Percentiles rank a stretch among this genome's conserved stretches.
Evolutionary conservation across 2,113 vertebrate genomes (phyloP).

Genomic region (Eleginops maclovinus): DNA sequence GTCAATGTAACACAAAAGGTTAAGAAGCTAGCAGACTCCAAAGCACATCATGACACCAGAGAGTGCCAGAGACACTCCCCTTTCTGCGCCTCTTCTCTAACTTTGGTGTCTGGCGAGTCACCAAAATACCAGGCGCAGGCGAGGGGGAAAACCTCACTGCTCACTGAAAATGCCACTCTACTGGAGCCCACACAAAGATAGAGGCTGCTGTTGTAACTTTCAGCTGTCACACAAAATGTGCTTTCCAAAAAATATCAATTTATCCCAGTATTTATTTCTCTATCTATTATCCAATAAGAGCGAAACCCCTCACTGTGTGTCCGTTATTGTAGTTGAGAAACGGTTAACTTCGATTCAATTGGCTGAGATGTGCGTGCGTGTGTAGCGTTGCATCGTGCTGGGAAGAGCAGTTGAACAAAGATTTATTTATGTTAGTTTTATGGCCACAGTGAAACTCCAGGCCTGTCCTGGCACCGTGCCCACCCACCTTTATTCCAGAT

Average conservation of each 20-base stretch:
- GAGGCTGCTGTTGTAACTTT: conserved; percentile 33
- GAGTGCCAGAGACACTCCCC: conserved; percentile 23
- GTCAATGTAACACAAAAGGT: not conserved
- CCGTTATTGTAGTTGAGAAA: conserved; percentile 54
- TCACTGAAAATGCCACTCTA: conserved; percentile 21
- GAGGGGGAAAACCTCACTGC: conserved; percentile 23
- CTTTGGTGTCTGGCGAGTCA: conserved; percentile 26
- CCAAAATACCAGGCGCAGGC: conserved; percentile 31
- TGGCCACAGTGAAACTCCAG: conserved; percentile 81
- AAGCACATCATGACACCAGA: not conserved
- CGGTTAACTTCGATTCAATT: conserved; percentile 61
- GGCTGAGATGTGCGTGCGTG: conserved; percentile 47
- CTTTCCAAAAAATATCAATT: conserved; percentile 28
- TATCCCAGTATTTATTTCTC: conserved; percentile 15
- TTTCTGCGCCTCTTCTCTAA: conserved; percentile 10
- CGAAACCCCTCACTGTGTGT: conserved; percentile 9
- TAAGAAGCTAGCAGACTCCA: not conserved
- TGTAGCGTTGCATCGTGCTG: conserved; percentile 50
- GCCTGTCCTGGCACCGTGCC: conserved; percentile 84
- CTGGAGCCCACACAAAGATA: conserved; percentile 23
- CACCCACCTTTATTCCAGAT: conserved; percentile 90
- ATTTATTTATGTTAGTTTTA: conserved; percentile 88
- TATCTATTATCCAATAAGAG: conserved; percentile 4
- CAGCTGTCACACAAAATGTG: conserved; percentile 29
- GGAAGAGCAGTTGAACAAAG: conserved; percentile 77